Conservation (phyloP, 1,140 invertebrate species). For the Aphaenogaster floridana region DNA sequence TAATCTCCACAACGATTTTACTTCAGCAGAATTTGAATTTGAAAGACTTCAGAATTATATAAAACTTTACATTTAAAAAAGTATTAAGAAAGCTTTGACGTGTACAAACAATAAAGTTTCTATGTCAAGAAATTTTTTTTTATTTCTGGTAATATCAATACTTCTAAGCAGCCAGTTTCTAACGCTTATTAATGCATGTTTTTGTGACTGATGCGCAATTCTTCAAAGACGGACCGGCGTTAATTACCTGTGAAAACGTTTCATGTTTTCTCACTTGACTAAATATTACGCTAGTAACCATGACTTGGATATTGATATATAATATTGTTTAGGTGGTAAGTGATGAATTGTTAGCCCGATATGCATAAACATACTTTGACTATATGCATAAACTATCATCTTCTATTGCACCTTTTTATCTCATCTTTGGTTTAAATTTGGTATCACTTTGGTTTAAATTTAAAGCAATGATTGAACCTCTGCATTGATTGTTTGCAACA, state of each 20-base stretch:
- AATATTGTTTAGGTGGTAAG: background rate
- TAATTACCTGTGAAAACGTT: slow-evolving; percentile 11
- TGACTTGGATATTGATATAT: background rate
- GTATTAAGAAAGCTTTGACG: background rate
- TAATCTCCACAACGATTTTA: background rate
- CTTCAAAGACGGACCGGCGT: background rate
- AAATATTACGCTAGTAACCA: slow-evolving; percentile 7
- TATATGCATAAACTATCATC: background rate
- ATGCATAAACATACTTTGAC: background rate
- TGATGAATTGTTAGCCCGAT: background rate
- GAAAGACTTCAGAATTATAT: background rate
- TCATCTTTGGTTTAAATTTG: no score
- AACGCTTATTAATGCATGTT: background rate
- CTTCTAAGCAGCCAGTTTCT: background rate
- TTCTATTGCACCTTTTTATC: background rate
- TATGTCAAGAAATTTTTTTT: background rate
- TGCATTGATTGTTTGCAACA: background rate
- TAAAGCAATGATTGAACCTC: background rate
- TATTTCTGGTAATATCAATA: background rate
- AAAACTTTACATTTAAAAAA: background rate
- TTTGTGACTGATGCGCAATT: slow-evolving; percentile 3
- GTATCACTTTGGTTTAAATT: background rate
- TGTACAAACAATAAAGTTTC: background rate
- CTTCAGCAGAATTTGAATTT: background rate
- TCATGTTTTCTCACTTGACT: slow-evolving; percentile 10